These are phyloP conservation scores for Porites cylindrica DNA, from an alignment of 92 coral and sea anemone genomes.

Conservation along the genomic window DNA sequence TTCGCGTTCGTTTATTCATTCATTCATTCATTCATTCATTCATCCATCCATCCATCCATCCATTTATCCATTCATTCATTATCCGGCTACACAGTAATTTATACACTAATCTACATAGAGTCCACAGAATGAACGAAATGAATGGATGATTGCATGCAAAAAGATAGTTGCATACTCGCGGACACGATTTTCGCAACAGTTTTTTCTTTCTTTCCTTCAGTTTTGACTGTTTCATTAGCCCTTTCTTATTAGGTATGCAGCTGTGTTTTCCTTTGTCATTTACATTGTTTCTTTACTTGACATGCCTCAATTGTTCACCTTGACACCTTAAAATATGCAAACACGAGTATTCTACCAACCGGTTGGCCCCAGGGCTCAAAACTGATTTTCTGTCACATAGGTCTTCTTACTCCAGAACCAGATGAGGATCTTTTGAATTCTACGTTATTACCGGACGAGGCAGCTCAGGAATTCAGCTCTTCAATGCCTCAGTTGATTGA, in stretches of 20 bases:
- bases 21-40: too few species aligned
- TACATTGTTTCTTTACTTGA: neutral
- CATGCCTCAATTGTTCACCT: neutral
- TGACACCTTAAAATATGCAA: neutral
- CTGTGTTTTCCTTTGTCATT: neutral
- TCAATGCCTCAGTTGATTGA: neutral
- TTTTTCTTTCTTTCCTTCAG: neutral
- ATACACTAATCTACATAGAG: too few species aligned
- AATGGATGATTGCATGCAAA: too few species aligned
- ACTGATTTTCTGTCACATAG: neutral
- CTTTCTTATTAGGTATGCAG: neutral
- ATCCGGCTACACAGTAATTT: too few species aligned
- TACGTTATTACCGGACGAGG: neutral
- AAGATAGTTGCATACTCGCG: neutral
- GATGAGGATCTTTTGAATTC: slow-evolving; percentile 6
- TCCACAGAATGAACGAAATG: too few species aligned
- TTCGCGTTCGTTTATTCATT: too few species aligned
- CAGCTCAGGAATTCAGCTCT: slow-evolving; percentile 4
- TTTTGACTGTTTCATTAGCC: neutral
- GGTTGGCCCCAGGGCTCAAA: too few species aligned
- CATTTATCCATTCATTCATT: too few species aligned
- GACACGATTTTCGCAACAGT: neutral
- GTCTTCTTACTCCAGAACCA: slow-evolving; percentile 26
- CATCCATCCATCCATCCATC: too few species aligned
- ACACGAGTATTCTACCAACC: too few species aligned